A percentile compares a stretch with the other conserved stretches of the same genome.
Evolutionary conservation across 2,797 vertebrate species (phyloP).

Genomic region (Podargus strigoides): DNA sequence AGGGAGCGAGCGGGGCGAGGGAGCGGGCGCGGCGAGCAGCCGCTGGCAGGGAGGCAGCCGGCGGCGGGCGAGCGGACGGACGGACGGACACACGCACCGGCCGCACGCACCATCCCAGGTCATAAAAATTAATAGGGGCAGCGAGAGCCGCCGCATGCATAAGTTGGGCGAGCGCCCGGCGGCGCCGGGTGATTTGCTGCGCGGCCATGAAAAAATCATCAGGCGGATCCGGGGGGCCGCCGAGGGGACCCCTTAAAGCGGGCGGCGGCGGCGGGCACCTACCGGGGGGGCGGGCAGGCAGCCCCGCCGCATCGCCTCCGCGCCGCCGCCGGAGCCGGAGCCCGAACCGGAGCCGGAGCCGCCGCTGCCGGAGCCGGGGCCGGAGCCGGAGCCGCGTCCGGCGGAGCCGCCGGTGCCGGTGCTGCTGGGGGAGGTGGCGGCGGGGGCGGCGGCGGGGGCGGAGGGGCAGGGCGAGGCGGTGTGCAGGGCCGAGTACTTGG

Average conservation of each 20-base stretch:
- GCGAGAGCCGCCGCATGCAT: slow-evolving; percentile 89
- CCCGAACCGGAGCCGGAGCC: slow-evolving; percentile 78
- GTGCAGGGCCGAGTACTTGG: slow-evolving; percentile 90
- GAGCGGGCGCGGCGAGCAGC: slow-evolving; percentile 5
- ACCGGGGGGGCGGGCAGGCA: slow-evolving; percentile 98
- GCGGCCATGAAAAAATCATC: slow-evolving; percentile 96
- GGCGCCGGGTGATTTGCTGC: slow-evolving; percentile 94
- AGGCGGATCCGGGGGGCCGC: slow-evolving; percentile 75
- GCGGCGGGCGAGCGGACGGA: background rate
- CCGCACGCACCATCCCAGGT: slow-evolving; percentile 90
- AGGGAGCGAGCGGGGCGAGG: background rate
- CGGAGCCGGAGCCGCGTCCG: slow-evolving; percentile 68
- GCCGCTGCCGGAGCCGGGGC: slow-evolving; percentile 72
- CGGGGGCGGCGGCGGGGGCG: slow-evolving; percentile 81
- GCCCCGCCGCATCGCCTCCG: slow-evolving; percentile 93
- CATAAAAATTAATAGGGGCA: slow-evolving; percentile 95
- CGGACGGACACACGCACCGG: slow-evolving; percentile 76
- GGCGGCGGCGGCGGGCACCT: slow-evolving; percentile 74
- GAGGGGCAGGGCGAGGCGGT: slow-evolving; percentile 85
- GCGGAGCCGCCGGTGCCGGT: slow-evolving; percentile 72
- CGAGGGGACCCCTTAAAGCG: slow-evolving; percentile 92
- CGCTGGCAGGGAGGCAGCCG: background rate
- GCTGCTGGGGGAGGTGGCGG: slow-evolving; percentile 83
- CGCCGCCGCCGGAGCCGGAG: slow-evolving; percentile 66
- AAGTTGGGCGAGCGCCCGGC: slow-evolving; percentile 81